Conservation (phyloP, 2,888 invertebrate species). For the Muschampia plurimacula region DNA sequence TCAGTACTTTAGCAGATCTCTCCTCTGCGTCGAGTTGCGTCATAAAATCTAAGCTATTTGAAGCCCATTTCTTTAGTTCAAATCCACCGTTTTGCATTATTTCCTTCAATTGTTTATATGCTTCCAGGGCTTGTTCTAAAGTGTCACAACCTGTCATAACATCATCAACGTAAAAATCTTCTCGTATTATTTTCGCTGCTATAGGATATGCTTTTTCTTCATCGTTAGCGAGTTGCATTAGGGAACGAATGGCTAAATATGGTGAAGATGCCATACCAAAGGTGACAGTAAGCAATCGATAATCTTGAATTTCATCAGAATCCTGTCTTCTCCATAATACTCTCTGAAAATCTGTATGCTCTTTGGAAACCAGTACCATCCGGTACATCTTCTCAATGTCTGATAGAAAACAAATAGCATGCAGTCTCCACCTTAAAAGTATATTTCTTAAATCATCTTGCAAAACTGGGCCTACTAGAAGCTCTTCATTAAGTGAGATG, state of each 20-base stretch:
- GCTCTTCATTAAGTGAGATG: constrained; percentile 45
- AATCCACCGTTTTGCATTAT: constrained; percentile 39
- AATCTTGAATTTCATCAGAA: constrained; percentile 34
- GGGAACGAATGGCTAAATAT: constrained; percentile 37
- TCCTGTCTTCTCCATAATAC: constrained; percentile 34
- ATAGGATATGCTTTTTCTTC: constrained; percentile 32
- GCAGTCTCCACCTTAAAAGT: constrained; percentile 46
- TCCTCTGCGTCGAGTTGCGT: constrained; percentile 19
- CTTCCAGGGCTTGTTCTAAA: constrained; percentile 29
- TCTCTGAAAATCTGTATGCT: constrained; percentile 46
- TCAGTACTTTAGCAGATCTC: constrained; percentile 27
- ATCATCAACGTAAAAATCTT: constrained; percentile 43
- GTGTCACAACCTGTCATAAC: constrained; percentile 32
- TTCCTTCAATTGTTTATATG: constrained; percentile 16
- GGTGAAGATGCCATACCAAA: constrained; percentile 48
- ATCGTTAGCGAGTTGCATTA: constrained; percentile 38
- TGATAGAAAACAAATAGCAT: constrained; percentile 45
- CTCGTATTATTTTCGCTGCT: constrained; percentile 30
- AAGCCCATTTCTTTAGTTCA: constrained; percentile 42
- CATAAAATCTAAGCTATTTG: constrained; percentile 40
- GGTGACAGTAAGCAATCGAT: constrained; percentile 43
- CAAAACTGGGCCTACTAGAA: constrained; percentile 44
- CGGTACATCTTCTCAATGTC: constrained; percentile 53
- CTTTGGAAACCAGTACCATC: constrained; percentile 43
- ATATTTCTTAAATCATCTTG: constrained; percentile 47